These are phyloP conservation scores for Choristoneura fumiferana DNA, from an alignment of 1,140 invertebrate species.

Conservation along the genomic window DNA sequence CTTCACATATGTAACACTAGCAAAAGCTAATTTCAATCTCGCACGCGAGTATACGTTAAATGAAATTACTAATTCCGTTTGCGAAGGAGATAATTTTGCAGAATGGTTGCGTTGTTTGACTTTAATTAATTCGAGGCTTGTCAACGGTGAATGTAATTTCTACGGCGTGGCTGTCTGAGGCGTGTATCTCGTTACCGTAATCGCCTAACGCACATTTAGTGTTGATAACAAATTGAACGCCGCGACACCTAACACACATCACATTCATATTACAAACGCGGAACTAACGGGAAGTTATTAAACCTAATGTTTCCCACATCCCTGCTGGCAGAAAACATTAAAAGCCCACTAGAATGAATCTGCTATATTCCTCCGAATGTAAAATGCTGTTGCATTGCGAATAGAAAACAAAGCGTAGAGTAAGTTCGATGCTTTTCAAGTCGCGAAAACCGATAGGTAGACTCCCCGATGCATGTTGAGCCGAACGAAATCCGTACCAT, in stretches of 20 bases:
- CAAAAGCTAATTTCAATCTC: constrained; percentile 35
- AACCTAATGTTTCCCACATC: not conserved
- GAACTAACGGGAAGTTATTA: not conserved
- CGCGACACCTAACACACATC: constrained; percentile 3
- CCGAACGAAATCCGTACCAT: constrained; percentile 69
- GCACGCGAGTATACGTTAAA: constrained; percentile 46
- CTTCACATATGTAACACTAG: not conserved
- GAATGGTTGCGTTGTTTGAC: constrained; percentile 73
- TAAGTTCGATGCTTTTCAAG: constrained; percentile 59
- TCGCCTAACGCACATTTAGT: constrained; percentile 59
- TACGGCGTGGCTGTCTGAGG: constrained; percentile 58
- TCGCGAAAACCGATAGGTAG: constrained; percentile 65
- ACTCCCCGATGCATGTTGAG: constrained; percentile 60
- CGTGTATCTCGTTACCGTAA: constrained; percentile 67
- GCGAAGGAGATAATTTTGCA: constrained; percentile 70
- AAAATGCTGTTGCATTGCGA: constrained; percentile 37
- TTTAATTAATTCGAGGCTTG: constrained; percentile 76
- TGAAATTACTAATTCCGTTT: constrained; percentile 73
- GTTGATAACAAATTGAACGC: constrained; percentile 35
- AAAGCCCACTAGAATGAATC: constrained; percentile 5
- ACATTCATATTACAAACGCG: constrained; percentile 9
- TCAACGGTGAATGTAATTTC: constrained; percentile 71
- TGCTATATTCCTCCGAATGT: constrained; percentile 17
- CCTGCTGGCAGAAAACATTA: constrained; percentile 23
- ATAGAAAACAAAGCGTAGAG: constrained; percentile 56